Base-by-base conservation (phyloP, 2,888 invertebrate species). In the Eilema depressum region DNA sequence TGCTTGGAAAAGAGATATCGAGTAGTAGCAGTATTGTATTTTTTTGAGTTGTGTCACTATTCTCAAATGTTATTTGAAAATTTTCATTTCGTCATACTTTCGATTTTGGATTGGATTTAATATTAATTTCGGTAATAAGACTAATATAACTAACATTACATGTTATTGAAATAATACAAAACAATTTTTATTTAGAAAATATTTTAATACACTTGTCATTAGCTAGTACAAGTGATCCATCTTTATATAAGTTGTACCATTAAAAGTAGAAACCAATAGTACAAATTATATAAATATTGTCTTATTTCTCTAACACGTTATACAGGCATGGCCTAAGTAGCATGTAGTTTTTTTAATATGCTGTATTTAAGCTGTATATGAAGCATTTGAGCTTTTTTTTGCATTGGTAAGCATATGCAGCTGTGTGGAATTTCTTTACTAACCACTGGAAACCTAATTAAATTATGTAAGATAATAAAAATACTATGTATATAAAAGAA, bases 151-250 rank as follows among this genome's bases (percentile, higher is more conserved):
- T 65, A 66, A 66, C 66, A 66, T 10, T 11, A 53, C 10, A 33
- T 66, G 8, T 66, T 57, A 12, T 10, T 12, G 63, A 63, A 63
- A 63, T 47, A 63, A 25, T 63, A 26, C 63, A 41, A 63, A 61
- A 23, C 2, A 20, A 8, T n/a, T 30, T 30, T 61, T 1, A n/a
- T 26, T 26, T 8, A 26, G 12, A 59, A 20, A 20, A 20, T 17
- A n/a, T n/a, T n/a, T n/a, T n/a, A n/a, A n/a, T n/a, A 37, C 37
- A 41, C 41, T 47, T 47, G 47, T 47, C 20, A 47, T 47, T n/a
- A 53, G 53, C 53, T n/a, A 53, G n/a, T 53, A 53, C 53, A 53
- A 53, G 10, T 53, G 53, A n/a, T 8, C n/a, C 5, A 2, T 53
- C 10, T 53, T 53, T 47, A 20, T 20, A 47, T 2, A 20, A 47